These are phyloP conservation scores for Anoplius nigerrimus DNA, from an alignment of 2,888 invertebrate genomes.

Conservation along the genomic window DNA sequence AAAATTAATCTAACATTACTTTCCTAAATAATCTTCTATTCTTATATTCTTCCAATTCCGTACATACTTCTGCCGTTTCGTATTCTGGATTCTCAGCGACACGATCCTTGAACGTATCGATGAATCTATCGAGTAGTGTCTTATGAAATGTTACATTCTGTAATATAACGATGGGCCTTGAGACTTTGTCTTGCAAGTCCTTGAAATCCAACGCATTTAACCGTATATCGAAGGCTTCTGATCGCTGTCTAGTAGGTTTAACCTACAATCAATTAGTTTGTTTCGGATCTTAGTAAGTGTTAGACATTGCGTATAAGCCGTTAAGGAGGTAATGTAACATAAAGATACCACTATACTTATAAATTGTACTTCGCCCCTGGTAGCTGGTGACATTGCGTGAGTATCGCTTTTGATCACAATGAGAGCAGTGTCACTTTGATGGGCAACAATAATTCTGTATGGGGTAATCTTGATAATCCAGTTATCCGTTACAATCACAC, in stretches of 20 bases:
- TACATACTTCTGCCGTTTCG: conserved; percentile 77
- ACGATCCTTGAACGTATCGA: conserved; percentile 87
- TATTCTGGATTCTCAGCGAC: conserved; percentile 83
- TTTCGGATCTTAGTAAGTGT: conserved; percentile 41
- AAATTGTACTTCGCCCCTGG: conserved; percentile 86
- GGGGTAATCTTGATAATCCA: conserved; percentile 91
- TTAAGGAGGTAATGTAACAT: background rate
- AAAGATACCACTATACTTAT: conserved; percentile 82
- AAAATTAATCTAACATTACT: too few species aligned
- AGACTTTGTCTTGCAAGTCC: conserved; percentile 84
- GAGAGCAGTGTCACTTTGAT: conserved; percentile 87
- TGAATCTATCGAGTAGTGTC: conserved; percentile 88
- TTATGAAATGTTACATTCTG: conserved; percentile 85
- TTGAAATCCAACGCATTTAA: conserved; percentile 87
- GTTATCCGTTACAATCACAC: conserved; percentile 86
- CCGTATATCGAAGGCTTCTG: conserved; percentile 82
- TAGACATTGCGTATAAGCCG: conserved; percentile 14
- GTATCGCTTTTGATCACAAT: conserved; percentile 86
- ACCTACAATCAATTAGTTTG: conserved; percentile 71
- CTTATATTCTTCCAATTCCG: conserved; percentile 7
- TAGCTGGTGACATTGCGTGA: conserved; percentile 81
- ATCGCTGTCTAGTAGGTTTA: conserved; percentile 79
- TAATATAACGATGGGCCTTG: conserved; percentile 82
- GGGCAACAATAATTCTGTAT: conserved; percentile 84
- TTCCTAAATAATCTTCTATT: too few species aligned